Percentiles rank a stretch among this genome's conserved stretches.
Conservation (phyloP, 2,113 vertebrate species). For the Anarrhichthys ocellatus region DNA sequence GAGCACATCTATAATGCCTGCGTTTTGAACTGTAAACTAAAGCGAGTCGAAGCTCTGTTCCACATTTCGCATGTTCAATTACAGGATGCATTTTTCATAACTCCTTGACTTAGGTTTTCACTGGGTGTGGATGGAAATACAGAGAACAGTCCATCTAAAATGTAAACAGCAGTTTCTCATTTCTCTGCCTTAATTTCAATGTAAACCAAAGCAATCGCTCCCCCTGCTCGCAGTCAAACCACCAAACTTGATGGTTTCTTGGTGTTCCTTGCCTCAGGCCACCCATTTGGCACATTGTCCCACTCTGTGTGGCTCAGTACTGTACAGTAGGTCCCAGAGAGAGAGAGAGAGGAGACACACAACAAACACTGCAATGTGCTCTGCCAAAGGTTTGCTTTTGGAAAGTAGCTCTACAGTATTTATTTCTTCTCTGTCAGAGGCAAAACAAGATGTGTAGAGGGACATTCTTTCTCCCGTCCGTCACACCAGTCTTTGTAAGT, state of each 20-base stretch:
- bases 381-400: conserved; percentile 21
- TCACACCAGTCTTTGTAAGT: neutral
- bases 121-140: conserved; percentile 72
- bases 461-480: neutral
- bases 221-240: conserved; percentile 72
- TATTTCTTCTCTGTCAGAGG: conserved; percentile 1
- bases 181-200: conserved; percentile 80
- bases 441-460: neutral
- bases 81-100: conserved; percentile 68
- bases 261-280: conserved; percentile 77
- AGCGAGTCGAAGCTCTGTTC: conserved; percentile 55
- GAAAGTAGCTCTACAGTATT: conserved; percentile 18
- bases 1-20: conserved; percentile 41
- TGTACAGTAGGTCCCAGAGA: conserved; percentile 47
- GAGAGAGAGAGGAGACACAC: conserved; percentile 27
- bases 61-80: conserved; percentile 62
- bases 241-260: conserved; percentile 82
- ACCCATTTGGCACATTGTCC: conserved; percentile 67
- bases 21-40: conserved; percentile 53
- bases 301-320: conserved; percentile 66
- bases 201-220: conserved; percentile 78
- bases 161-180: conserved; percentile 81
- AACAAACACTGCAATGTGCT: conserved; percentile 7
- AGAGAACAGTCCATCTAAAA: conserved; percentile 71
- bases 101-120: conserved; percentile 57